A percentile compares a stretch with the other conserved stretches of the same genome.
Conservation (phyloP, 64 coral and sea anemone species). For the Pocillopora damicornis region DNA sequence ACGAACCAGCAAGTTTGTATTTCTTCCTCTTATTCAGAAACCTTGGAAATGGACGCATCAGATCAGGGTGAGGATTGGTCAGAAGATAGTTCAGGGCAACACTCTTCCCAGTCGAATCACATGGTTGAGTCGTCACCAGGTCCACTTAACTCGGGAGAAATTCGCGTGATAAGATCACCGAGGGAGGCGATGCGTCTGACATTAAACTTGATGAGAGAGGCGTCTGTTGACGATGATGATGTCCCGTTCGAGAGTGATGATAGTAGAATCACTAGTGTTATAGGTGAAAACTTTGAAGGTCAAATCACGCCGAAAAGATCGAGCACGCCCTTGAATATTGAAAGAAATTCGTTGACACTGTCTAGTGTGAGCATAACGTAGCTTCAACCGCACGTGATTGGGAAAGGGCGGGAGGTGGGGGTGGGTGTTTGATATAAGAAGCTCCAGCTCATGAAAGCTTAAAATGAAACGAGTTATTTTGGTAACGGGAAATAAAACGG, state of each 20-base stretch:
- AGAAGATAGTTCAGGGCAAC: too few relatives aligned
- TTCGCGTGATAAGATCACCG: not conserved
- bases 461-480: too few relatives aligned
- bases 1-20: not conserved
- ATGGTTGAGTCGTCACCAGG: not conserved
- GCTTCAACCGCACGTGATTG: not conserved
- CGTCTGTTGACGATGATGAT: conserved; percentile 18
- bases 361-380: conserved; percentile 24
- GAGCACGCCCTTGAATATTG: not conserved
- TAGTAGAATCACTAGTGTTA: not conserved
- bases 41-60: not conserved
- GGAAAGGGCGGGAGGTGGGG: not conserved
- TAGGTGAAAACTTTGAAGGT: not conserved
- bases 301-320: not conserved
- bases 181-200: conserved; percentile 7
- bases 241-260: not conserved
- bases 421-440: not conserved
- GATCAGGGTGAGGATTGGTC: too few relatives aligned
- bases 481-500: too few relatives aligned
- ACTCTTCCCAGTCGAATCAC: not conserved
- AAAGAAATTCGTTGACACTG: not conserved
- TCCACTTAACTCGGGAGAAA: not conserved
- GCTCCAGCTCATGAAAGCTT: too few relatives aligned
- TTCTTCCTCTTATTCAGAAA: not conserved
- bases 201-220: conserved; percentile 5